Evolutionary conservation across 1,140 invertebrate species (phyloP).

Genomic region (Ceratosolen solmsi): DNA sequence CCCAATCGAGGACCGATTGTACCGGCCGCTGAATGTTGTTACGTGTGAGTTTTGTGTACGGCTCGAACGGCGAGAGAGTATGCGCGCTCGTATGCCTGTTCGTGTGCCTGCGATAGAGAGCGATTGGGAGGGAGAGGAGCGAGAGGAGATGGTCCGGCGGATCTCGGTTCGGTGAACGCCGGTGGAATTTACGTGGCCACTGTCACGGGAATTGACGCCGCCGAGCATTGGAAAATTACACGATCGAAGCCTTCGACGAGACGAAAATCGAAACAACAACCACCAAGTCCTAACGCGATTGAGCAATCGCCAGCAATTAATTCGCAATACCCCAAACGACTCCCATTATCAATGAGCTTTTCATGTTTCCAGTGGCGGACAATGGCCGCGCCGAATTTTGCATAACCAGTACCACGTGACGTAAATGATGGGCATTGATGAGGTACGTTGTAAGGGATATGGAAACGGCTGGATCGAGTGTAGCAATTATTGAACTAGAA

Average conservation of each 20-base stretch:
- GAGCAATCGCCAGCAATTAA: neutral
- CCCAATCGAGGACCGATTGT: constrained; percentile 40
- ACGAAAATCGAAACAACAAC: neutral
- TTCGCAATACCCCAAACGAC: neutral
- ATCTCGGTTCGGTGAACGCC: neutral
- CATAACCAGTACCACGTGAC: neutral
- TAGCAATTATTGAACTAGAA: no score
- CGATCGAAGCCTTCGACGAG: neutral
- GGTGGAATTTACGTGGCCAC: neutral
- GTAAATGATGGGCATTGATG: no score
- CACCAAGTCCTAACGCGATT: neutral
- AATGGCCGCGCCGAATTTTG: neutral
- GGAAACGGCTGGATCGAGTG: no score
- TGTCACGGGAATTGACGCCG: neutral
- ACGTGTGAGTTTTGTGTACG: neutral
- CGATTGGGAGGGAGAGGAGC: neutral
- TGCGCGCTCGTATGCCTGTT: neutral
- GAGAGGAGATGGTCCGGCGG: neutral
- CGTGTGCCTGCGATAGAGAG: neutral
- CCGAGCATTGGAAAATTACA: neutral
- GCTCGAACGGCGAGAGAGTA: neutral
- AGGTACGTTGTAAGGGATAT: no score
- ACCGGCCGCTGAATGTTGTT: neutral
- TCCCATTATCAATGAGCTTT: neutral
- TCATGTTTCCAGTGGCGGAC: neutral